Percentiles rank a stretch among this genome's conserved stretches.
Evolutionary conservation across 2,888 invertebrate genomes (phyloP).

Genomic region (Empis stercorea): DNA sequence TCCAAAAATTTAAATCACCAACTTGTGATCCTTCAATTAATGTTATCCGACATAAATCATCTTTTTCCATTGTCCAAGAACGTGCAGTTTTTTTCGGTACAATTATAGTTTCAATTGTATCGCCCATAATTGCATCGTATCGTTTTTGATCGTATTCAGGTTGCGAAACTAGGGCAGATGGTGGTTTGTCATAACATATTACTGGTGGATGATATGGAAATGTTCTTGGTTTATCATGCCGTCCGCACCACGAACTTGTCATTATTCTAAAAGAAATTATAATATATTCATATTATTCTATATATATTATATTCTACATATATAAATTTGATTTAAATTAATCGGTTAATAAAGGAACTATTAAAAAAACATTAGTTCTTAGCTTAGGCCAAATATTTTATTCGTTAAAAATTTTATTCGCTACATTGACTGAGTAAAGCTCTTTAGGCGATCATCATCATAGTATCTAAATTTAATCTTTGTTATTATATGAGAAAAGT

Average conservation of each 20-base stretch:
- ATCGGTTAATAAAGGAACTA: too few species aligned
- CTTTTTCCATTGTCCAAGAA: slow-evolving; percentile 33
- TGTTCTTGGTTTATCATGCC: slow-evolving; percentile 21
- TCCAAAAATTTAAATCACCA: slow-evolving; percentile 39
- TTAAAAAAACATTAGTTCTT: too few species aligned
- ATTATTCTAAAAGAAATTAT: slow-evolving; percentile 3
- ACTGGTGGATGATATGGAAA: slow-evolving; percentile 25
- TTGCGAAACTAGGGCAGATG: slow-evolving; percentile 24
- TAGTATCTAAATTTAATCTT: too few species aligned
- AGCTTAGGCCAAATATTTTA: too few species aligned
- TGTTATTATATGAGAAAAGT: too few species aligned
- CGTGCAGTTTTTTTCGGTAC: slow-evolving; percentile 32
- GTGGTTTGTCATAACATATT: slow-evolving; percentile 33
- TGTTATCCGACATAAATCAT: slow-evolving; percentile 36
- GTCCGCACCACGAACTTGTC: slow-evolving; percentile 27
- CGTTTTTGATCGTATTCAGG: slow-evolving; percentile 29
- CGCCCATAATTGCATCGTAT: slow-evolving; percentile 25
- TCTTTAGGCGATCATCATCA: too few species aligned
- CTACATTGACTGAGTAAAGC: too few species aligned
- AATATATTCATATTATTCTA: too few species aligned
- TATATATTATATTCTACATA: too few species aligned
- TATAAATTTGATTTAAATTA: too few species aligned
- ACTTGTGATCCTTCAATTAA: slow-evolving; percentile 37
- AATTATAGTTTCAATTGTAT: slow-evolving; percentile 23
- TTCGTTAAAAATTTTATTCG: too few species aligned